Base-by-base conservation (phyloP, 2,888 invertebrate species). In the Criorhina ranunculi region DNA sequence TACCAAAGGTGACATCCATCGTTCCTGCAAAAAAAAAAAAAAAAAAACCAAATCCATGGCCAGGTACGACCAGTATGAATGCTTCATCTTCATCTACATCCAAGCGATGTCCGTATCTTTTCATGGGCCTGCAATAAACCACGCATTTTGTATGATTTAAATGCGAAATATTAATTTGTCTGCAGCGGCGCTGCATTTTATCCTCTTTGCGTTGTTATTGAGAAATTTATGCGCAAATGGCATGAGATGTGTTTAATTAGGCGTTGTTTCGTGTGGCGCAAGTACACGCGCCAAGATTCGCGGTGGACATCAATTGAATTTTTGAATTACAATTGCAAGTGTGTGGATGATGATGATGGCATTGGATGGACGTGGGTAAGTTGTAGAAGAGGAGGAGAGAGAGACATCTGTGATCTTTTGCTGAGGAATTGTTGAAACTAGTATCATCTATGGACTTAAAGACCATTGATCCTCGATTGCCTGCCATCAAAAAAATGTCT, bases 91-190 rank as follows among this genome's bases (percentile, higher is more conserved):
- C 51, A 2, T 19, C 53, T 35, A 19, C 44, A 8, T 17, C 19
- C 11, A 1, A 11, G 2, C 35, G 70, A 9, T 59, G 70, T 59
- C n/a, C 70, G 59, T 72, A 59, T 72, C 72, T 60, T 31, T 51
- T 44, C 12, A 42, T 62, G 37, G 46, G 5, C 17, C 24, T 33
- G 64, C 15, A 76, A 49, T 76, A 67, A 67, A 67, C 76, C 67
- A 76, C 67, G 76, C 67, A 67, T 44, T 76, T 67, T 67, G 76
- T 67, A 67, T 76, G 76, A 76, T 76, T 76, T 76, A 67, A 76
- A 76, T 59, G 76, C 67, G 51, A 76, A 67, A 51, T 76, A 76
- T 76, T 76, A 76, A 76, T 76, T 76, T 76, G 76, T 76, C 49
- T 12, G 49, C 46, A 59, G 49, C 40, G 67, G 49, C 40, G 49